phyloP scores from a whole-genome alignment of 2,888 invertebrate genomes.

The Ischnus inquisitorius region DNA sequence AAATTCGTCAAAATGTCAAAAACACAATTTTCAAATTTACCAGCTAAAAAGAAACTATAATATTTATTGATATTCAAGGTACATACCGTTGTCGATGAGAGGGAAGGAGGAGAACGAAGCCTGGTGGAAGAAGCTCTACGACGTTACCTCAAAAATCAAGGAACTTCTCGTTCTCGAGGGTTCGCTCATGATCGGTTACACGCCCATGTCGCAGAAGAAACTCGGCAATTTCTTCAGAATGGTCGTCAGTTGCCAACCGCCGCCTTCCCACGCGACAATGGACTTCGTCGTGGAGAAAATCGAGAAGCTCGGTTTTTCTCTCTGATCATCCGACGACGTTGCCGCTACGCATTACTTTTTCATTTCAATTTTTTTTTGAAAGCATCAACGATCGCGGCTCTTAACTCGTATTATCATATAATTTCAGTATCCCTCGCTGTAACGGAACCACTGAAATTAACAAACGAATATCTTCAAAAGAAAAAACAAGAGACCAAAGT shows the following conservation, averaged over 20 bases:
- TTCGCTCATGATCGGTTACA: conserved; percentile 91
- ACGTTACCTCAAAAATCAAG: conserved; percentile 90
- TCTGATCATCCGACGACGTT: conserved; percentile 60
- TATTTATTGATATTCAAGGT: conserved; percentile 83
- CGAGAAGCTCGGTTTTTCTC: conserved; percentile 87
- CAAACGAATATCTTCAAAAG: neutral
- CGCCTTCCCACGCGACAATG: conserved; percentile 87
- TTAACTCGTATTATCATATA: neutral
- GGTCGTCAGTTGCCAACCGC: conserved; percentile 91
- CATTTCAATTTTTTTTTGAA: neutral
- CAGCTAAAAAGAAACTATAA: neutral
- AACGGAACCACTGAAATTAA: neutral
- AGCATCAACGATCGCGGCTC: conserved; percentile 1
- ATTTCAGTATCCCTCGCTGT: neutral
- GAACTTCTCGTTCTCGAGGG: conserved; percentile 89
- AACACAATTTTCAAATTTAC: neutral
- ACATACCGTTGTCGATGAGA: conserved; percentile 87
- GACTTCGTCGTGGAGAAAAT: conserved; percentile 89
- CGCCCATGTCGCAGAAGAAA: conserved; percentile 88
- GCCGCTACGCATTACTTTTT: neutral
- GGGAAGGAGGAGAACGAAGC: conserved; percentile 83
- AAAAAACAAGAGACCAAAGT: neutral
- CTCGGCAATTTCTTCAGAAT: conserved; percentile 92
- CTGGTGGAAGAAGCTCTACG: conserved; percentile 87
- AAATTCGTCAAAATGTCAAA: neutral